phyloP scores from a whole-genome alignment of 2,888 invertebrate species.

The Idaea dimidiata region DNA sequence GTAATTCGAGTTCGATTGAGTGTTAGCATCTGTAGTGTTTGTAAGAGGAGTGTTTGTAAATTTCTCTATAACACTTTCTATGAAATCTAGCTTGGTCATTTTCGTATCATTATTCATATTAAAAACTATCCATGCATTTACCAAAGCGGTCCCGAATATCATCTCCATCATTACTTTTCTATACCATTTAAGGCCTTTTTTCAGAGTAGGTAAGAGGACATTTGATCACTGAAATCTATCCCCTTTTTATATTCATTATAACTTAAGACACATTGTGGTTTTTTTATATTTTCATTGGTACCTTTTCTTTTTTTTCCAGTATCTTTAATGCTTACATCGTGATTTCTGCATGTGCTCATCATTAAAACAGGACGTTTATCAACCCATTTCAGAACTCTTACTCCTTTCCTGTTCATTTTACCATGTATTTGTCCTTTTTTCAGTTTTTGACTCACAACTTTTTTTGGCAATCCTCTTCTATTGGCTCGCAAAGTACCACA shows the following conservation, averaged over 20 bases:
- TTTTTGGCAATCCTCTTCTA: constrained; percentile 19
- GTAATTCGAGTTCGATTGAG: no score
- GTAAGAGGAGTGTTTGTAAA: no score
- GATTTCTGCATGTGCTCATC: constrained; percentile 19
- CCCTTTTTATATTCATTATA: constrained; percentile 29
- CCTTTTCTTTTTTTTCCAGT: constrained; percentile 10
- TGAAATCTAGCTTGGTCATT: no score
- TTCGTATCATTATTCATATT: no score
- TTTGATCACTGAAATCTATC: constrained; percentile 25
- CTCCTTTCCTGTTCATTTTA: constrained; percentile 18
- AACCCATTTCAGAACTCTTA: constrained; percentile 26
- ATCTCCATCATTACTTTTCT: constrained; percentile 25
- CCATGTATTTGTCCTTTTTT: constrained; percentile 20
- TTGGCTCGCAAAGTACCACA: constrained; percentile 23
- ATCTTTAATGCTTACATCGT: constrained; percentile 13
- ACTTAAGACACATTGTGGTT: no score
- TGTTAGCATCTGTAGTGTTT: no score
- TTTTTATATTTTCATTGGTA: constrained; percentile 11
- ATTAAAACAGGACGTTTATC: constrained; percentile 23
- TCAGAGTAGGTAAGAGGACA: constrained; percentile 26
- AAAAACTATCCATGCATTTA: constrained; percentile 12
- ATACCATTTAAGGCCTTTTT: constrained; percentile 28
- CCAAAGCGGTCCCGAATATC: constrained; percentile 25
- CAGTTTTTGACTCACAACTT: constrained; percentile 19
- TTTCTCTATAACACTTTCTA: no score